These are phyloP conservation scores for Cichladusa arquata DNA, from an alignment of 2,113 vertebrate genomes.

Conservation along the genomic window DNA sequence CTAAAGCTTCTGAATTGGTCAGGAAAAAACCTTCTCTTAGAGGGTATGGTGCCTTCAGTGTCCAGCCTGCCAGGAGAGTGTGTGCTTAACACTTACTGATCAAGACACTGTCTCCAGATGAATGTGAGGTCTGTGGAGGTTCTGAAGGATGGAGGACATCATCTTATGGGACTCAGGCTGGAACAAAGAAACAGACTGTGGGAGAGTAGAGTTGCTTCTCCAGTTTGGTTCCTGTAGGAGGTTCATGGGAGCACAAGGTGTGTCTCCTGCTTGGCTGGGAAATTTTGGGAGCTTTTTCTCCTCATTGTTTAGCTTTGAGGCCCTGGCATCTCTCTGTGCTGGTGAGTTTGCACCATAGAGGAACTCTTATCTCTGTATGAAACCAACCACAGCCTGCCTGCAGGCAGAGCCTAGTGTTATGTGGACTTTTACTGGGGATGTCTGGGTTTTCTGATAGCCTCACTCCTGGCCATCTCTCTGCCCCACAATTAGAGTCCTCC, in stretches of 20 bases:
- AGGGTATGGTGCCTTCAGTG: not conserved
- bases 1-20: not conserved
- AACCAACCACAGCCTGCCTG: not conserved
- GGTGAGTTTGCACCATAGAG: not conserved
- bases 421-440: not conserved
- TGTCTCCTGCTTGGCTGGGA: not conserved
- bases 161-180: not conserved
- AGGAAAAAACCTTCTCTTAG: not conserved
- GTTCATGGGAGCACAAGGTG: not conserved
- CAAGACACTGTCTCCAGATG: not conserved
- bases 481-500: not conserved
- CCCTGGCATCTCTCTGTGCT: not conserved
- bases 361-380: not conserved
- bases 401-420: not conserved
- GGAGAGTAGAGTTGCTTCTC: not conserved
- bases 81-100: not conserved
- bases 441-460: not conserved
- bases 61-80: not conserved
- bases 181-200: not conserved
- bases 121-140: not conserved
- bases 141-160: not conserved
- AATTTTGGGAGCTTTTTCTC: not conserved
- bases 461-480: not conserved
- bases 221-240: not conserved
- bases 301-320: not conserved